These are phyloP conservation scores for Eulemur mongoz DNA, from an alignment of 2,797 vertebrate genomes.

Conservation along the genomic window DNA sequence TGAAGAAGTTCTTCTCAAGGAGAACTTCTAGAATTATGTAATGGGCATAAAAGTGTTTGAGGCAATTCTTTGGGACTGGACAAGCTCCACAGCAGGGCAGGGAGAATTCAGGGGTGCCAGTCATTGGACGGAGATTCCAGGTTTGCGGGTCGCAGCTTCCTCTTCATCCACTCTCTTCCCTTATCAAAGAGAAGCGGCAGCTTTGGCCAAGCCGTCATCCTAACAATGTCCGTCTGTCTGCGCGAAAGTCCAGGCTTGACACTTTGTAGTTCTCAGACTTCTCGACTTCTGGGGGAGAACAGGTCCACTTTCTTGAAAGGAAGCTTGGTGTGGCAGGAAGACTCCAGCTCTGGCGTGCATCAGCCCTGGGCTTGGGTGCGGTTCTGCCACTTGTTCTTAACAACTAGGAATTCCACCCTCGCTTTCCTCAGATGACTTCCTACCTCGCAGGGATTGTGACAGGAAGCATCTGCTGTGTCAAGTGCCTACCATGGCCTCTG, in stretches of 20 bases:
- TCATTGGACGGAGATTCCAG: neutral
- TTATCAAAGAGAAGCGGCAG: neutral
- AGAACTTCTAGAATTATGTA: neutral
- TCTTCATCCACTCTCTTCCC: neutral
- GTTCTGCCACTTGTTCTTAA: neutral
- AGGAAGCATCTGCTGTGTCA: neutral
- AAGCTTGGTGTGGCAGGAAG: neutral
- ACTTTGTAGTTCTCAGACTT: neutral
- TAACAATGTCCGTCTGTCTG: fast-evolving
- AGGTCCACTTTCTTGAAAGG: neutral
- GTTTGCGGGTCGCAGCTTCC: neutral
- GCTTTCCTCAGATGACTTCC: neutral
- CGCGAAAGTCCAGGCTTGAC: neutral
- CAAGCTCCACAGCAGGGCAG: neutral
- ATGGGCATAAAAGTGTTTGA: neutral
- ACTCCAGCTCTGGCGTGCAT: neutral
- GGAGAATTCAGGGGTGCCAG: neutral
- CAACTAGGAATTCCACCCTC: neutral
- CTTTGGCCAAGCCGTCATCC: neutral
- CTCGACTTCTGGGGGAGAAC: neutral
- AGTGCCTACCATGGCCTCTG: neutral
- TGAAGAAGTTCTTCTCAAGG: neutral
- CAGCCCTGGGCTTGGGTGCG: neutral
- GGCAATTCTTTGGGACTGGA: neutral
- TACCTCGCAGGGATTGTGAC: neutral